Conservation (phyloP, 2,797 vertebrate genomes). For the Gallinago nigripennis region DNA sequence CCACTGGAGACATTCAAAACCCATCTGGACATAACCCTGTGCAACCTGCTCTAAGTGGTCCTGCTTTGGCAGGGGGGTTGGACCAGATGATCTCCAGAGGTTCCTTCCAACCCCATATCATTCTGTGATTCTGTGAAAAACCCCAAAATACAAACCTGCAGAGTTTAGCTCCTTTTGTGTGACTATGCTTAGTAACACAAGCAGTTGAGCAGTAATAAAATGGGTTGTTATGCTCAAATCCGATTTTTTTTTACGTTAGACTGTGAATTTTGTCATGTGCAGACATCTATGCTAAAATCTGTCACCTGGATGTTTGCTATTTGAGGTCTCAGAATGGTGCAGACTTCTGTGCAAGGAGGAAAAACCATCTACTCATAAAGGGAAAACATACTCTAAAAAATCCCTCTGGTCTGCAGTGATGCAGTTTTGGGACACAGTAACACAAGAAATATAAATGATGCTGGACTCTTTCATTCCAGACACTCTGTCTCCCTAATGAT, state of each 20-base stretch:
- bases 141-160: neutral
- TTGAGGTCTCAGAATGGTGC: neutral
- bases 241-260: neutral
- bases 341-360: neutral
- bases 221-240: neutral
- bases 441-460: slow-evolving; percentile 45
- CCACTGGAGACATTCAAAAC: too few species aligned
- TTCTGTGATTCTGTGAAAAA: neutral
- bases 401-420: neutral
- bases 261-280: neutral
- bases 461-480: slow-evolving; percentile 29
- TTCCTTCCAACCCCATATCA: neutral
- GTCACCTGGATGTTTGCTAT: neutral
- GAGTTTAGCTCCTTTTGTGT: neutral
- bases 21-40: neutral
- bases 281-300: neutral
- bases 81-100: neutral
- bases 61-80: neutral
- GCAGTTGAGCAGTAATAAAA: neutral
- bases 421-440: slow-evolving; percentile 24
- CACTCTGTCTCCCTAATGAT: slow-evolving; percentile 58
- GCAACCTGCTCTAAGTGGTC: neutral
- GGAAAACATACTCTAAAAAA: neutral
- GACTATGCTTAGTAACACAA: neutral
- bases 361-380: neutral